Percentiles rank a stretch among this genome's conserved stretches.
Conservation (phyloP, 2,797 vertebrate genomes). For the Liparis tanakae region DNA sequence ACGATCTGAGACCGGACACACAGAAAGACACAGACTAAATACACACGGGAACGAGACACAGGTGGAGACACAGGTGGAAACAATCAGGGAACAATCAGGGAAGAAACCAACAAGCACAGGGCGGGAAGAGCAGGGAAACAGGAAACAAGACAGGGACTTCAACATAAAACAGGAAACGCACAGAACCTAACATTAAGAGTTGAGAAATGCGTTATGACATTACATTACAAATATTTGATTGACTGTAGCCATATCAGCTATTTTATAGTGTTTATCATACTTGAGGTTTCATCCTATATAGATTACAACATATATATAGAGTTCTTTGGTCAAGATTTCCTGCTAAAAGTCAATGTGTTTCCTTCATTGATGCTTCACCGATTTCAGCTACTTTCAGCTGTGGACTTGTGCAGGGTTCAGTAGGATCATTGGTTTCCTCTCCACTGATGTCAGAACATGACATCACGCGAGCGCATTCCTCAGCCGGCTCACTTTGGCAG, state of each 20-base stretch:
- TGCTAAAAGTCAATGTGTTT: background rate
- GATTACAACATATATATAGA: background rate
- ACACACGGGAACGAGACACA: no score
- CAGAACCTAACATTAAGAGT: no score
- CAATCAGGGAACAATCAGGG: no score
- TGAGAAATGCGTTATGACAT: conserved; percentile 42
- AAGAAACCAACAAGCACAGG: no score
- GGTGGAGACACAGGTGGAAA: no score
- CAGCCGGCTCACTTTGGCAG: conserved; percentile 65
- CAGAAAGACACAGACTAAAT: no score
- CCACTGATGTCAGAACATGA: conserved; percentile 70
- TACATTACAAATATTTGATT: conserved; percentile 3
- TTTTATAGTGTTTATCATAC: background rate
- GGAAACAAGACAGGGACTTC: no score
- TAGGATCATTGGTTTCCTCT: conserved; percentile 57
- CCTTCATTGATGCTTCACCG: conserved; percentile 19
- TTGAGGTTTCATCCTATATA: background rate
- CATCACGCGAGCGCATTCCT: conserved; percentile 69
- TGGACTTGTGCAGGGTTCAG: conserved; percentile 49
- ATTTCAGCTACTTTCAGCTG: conserved; percentile 28
- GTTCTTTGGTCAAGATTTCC: background rate
- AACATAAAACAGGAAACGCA: no score
- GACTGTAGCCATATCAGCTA: background rate
- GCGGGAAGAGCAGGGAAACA: no score
- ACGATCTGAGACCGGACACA: no score